phyloP scores from a whole-genome alignment of 2,888 invertebrate genomes.

The Prenolepis imparis region DNA sequence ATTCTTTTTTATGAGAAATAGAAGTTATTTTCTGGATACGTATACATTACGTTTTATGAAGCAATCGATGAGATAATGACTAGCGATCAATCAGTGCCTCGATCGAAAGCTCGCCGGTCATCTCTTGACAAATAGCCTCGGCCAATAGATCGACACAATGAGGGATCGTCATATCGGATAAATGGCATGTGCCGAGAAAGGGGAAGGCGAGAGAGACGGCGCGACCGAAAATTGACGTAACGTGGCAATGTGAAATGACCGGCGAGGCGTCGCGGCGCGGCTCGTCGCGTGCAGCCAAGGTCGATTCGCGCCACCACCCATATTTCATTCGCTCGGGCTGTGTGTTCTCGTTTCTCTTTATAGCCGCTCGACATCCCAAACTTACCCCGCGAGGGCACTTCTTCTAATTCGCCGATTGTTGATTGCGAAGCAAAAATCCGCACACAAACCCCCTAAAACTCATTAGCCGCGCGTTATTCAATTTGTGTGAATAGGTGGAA shows the following conservation, averaged over 20 bases:
- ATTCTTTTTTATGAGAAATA: neutral
- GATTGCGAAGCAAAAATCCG: constrained; percentile 3
- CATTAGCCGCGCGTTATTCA: neutral
- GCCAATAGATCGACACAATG: neutral
- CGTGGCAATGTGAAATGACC: constrained; percentile 72
- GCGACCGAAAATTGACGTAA: constrained; percentile 76
- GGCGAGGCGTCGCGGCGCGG: constrained; percentile 65
- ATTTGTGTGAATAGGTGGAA: too few species aligned
- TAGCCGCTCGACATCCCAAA: constrained; percentile 53
- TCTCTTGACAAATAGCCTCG: neutral
- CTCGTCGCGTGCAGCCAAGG: constrained; percentile 85
- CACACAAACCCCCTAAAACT: neutral
- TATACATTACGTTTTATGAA: neutral
- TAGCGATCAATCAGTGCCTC: neutral
- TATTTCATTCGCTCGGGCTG: constrained; percentile 65
- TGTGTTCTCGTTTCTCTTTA: constrained; percentile 64
- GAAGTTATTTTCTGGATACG: neutral
- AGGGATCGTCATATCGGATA: constrained; percentile 63
- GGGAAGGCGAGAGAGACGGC: constrained; percentile 17
- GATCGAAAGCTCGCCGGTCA: neutral
- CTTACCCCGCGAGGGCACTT: constrained; percentile 20
- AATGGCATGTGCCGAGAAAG: constrained; percentile 49
- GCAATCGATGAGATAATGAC: neutral
- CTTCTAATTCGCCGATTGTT: constrained; percentile 39
- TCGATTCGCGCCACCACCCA: constrained; percentile 76